phyloP scores from a whole-genome alignment of 2,797 vertebrate genomes.

The Danio choprae region DNA sequence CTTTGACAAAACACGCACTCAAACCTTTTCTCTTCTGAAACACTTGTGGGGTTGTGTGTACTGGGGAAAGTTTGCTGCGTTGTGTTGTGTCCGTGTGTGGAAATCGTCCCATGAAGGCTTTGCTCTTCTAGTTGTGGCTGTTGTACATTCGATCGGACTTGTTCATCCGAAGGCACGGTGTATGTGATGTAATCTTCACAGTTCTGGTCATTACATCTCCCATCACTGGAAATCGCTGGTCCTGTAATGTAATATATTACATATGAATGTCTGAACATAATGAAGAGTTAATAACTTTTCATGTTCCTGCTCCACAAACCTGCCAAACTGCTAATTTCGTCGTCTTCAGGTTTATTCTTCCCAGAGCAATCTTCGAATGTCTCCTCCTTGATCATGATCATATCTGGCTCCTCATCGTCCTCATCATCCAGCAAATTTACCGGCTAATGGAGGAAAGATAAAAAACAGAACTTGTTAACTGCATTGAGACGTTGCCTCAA shows the following conservation, averaged over 20 bases:
- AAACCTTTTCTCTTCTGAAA: constrained; percentile 72
- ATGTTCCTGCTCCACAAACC: constrained; percentile 16
- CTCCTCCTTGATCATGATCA: constrained; percentile 79
- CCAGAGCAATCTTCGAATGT: constrained; percentile 68
- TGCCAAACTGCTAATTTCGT: not conserved
- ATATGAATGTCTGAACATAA: not conserved
- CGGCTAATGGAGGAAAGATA: constrained; percentile 55
- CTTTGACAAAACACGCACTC: constrained; percentile 81
- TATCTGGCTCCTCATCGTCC: constrained; percentile 63
- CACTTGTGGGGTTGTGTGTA: constrained; percentile 56
- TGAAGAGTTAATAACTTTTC: not conserved
- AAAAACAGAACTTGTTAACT: not conserved
- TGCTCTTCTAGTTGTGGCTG: constrained; percentile 60
- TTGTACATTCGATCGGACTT: constrained; percentile 65
- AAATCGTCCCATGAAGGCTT: constrained; percentile 53
- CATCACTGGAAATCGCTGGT: not conserved
- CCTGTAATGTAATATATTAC: constrained; percentile 27
- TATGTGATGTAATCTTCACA: constrained; percentile 56
- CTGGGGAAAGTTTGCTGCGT: constrained; percentile 61
- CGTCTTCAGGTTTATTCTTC: constrained; percentile 20
- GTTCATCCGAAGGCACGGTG: constrained; percentile 21
- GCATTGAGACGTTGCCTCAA: not conserved
- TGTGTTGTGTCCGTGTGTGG: constrained; percentile 71
- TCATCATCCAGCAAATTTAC: constrained; percentile 72
- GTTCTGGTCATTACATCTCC: constrained; percentile 9